Evolutionary conservation across 1,140 invertebrate genomes (phyloP), one percentile per base, ranked within the genome.

Genomic region (Eurytemora carolleeae): DNA sequence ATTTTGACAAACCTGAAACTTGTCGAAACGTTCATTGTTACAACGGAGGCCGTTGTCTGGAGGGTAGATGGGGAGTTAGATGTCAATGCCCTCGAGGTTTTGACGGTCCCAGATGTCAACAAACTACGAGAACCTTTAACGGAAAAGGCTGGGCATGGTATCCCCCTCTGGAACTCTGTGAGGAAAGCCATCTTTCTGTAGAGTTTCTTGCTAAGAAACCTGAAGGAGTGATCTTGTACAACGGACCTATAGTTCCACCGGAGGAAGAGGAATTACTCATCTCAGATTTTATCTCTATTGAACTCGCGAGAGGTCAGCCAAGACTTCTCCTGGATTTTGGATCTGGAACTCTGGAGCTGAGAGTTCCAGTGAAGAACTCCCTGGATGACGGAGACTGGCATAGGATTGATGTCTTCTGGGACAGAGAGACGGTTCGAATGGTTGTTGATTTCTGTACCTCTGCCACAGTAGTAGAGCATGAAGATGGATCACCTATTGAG

Each of bases 381-480:
- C 71, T 97, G 31, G 86, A 89, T 70, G 90, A 96, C 71, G 90
- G 91, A 1, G 86, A 90, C 70, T 98, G 93, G 93, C 93, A 98
- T 74, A 77, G 87, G 63, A 76, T 97, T 56, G 92, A 97, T 72
- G 80, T 98, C 60, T 94, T 93, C 70, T 93, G 91, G 85, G 83
- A 89, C 68, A 90, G 86, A 16, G 90, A 92, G 76, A 79, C 81
- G 66, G 86, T 92, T 0, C 78, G 86, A 67, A 82, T 96, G 77
- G 84, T 94, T 16, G 85, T 96, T 1, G 91, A 97, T 70, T 85
- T 82, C 63, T 97, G 92, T 70, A 84, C 83, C 69, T 84, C 84
- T 0, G 87, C 89, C 1, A 80, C 84, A 66, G 83, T 92, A 58
- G 79, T 82, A 59, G 86, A 92, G 74, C 77, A 83, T 67, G 87